Base-by-base conservation (phyloP, 2,888 invertebrate genomes). In the Cephus nigrinus region DNA sequence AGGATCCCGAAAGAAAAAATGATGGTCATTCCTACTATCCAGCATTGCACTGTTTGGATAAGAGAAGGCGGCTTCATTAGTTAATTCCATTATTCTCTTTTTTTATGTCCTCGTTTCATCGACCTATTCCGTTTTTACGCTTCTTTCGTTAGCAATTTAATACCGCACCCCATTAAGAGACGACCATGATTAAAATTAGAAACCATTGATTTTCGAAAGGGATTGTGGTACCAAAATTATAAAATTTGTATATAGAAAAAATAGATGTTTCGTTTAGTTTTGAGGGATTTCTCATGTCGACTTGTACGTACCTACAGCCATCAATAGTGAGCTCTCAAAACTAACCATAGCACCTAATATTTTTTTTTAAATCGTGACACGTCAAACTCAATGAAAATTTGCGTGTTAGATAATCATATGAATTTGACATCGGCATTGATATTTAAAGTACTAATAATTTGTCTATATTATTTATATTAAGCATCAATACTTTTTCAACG, bases 161-260 rank as follows among this genome's bases (percentile, higher is more conserved):
- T 78, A 78, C 74, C 76, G 76, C 72, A 73, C 35, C 78, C 74
- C 78, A 74, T 78, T 78, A 78, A 76, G 78, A 40, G 55, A 75
- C 33, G 73, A 76, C 78, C 69, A 74, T 74, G 74, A 74, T 74
- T 74, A 74, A 74, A 74, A 23, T 35, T 5, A 12, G 34, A 40
- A 74, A 12, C 15, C 23, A 15, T n/a, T 34, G 68, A 31, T 68
- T 30, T 23, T 75, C 35, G 35, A 74, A 23, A 35, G 30, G 9
- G 11, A 2, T 40, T 23, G 9, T 55, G 9, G 1, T 23, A 5
- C 9, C 55, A 55, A 23, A 23, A 23, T 9, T 9, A 5, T 2
- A 23, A 23, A 55, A 23, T 15, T 23, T 9, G 2, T 55, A 23
- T 9, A 23, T 9, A 23, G 23, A 55, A 23, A 23, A 55, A 23